These are phyloP conservation scores for Lepidostoma basale DNA, from an alignment of 1,140 invertebrate species.

Conservation along the genomic window DNA sequence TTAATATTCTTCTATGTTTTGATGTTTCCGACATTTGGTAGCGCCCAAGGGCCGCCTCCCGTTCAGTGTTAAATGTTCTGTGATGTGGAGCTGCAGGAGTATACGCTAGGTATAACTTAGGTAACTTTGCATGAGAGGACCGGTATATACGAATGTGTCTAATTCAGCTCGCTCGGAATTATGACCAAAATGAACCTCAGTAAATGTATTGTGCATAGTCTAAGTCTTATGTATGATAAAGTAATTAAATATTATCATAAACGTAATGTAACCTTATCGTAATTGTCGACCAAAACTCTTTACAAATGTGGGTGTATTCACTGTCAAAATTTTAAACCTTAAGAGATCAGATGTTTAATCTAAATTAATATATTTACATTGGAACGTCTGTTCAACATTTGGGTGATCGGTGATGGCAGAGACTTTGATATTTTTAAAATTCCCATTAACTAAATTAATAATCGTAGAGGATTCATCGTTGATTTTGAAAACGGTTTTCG, in stretches of 20 bases:
- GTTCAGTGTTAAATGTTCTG: constrained; percentile 46
- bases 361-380: constrained; percentile 36
- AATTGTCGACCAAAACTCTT: constrained; percentile 46
- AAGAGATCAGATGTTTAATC: constrained; percentile 38
- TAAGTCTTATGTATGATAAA: constrained; percentile 40
- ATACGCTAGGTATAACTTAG: constrained; percentile 46
- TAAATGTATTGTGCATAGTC: constrained; percentile 40
- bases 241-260: constrained; percentile 41
- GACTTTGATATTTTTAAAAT: constrained; percentile 45
- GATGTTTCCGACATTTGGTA: constrained; percentile 21
- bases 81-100: constrained; percentile 44
- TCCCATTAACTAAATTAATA: constrained; percentile 39
- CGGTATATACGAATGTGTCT: constrained; percentile 6
- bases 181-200: constrained; percentile 44
- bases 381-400: constrained; percentile 32
- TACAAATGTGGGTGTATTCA: constrained; percentile 45
- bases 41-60: constrained; percentile 9
- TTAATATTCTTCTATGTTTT: constrained; percentile 11
- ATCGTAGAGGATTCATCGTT: constrained; percentile 41
- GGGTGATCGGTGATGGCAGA: constrained; percentile 36
- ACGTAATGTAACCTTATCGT: constrained; percentile 43
- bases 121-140: constrained; percentile 30
- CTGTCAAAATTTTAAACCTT: constrained; percentile 42
- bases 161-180: not conserved
- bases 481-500: constrained; percentile 46